phyloP scores from a whole-genome alignment of 2,797 vertebrate species.

The Syndactyla subalaris region DNA sequence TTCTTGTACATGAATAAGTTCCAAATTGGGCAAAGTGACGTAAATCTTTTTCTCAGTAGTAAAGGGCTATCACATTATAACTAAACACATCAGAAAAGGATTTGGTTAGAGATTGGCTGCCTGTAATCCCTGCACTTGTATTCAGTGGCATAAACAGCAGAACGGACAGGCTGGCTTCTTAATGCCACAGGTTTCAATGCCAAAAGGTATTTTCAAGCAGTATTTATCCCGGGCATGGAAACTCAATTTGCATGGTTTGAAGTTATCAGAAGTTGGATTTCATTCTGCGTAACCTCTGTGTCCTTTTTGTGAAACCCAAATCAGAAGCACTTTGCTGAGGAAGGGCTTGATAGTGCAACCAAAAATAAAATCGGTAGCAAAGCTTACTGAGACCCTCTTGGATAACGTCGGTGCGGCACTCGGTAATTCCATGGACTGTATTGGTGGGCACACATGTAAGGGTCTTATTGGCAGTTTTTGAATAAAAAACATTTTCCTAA shows the following conservation, averaged over 20 bases:
- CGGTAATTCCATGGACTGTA: accelerated
- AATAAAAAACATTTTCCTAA: background rate
- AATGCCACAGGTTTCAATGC: background rate
- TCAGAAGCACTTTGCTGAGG: background rate
- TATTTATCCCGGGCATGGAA: background rate
- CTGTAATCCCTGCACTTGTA: slow-evolving; percentile 3
- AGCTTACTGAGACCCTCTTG: background rate
- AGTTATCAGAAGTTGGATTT: background rate
- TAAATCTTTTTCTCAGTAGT: background rate
- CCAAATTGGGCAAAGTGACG: background rate
- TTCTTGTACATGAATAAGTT: background rate
- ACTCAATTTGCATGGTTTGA: background rate
- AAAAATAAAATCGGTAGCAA: background rate
- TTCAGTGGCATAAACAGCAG: background rate
- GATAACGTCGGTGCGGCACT: accelerated
- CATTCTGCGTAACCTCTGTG: background rate
- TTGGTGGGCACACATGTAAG: background rate
- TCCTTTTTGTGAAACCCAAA: background rate
- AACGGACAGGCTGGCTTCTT: background rate
- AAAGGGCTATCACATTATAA: slow-evolving; percentile 15
- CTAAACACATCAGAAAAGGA: slow-evolving; percentile 3
- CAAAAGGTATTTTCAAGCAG: background rate
- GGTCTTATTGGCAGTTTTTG: background rate
- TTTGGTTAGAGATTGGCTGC: slow-evolving; percentile 25
- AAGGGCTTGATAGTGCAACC: background rate